Evolutionary conservation across 2,797 vertebrate species (phyloP), one percentile per base, ranked within the genome.

Genomic region (Coilia nasus): DNA sequence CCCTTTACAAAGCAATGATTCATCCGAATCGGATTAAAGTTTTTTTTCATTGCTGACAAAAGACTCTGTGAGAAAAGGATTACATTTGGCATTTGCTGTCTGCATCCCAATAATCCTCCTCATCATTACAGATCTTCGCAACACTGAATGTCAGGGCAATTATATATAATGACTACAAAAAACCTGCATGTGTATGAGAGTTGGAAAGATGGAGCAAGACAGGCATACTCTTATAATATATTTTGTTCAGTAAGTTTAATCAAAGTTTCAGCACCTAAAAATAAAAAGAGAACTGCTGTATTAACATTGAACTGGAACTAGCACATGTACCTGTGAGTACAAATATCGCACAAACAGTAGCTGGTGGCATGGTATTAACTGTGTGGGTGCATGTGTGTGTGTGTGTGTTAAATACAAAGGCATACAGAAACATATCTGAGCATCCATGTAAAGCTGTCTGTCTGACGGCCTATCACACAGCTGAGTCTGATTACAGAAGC

Each of bases 151-250:
- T 81, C 31, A 23, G 56, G 64, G 56, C 83, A 78, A 71, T 71
- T 60, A 47, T 81, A 59, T 64, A 82, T 60, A 50, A 67, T 44
- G 85, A 83, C 83, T 81, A 81, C 84, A 87, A 87, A 86, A 83
- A 83, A 41, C 25, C 6, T 85, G 14, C 80, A 82, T 89, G 84
- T 83, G 47, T 62, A 85, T 88, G 84, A 84, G 83, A 88, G 90
- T 88, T 88, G 91, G 91, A 14, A 47, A 62, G 71, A 82, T 31
- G 25, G 64, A 12, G 25, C 2, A 28, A 71, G 11, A 71, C 25
- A 14, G 11, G 25, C n/a, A 23, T 10, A 23, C 60, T 23, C n/a
- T 62, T 71, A 31, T 54, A 12, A 31, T 28, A 31, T 10, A 71
- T 15, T 31, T 28, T 31, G 21, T 25, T 25, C n/a, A 64, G n/a